Conservation (phyloP, 2,797 vertebrate species). For the Eidolon dupreanum region DNA sequence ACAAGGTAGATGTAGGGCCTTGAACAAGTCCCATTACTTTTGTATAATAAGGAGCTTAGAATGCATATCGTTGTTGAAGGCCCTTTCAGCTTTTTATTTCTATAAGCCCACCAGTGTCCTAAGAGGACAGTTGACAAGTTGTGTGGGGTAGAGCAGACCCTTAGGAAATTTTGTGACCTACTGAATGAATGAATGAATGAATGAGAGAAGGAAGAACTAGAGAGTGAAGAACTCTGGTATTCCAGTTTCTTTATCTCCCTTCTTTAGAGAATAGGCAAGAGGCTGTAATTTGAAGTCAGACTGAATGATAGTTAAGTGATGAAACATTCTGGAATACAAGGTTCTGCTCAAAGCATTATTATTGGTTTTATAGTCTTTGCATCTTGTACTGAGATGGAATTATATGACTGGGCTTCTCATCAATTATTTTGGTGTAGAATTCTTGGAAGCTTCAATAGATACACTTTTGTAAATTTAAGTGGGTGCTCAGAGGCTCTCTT, state of each 20-base stretch:
- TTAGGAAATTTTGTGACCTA: not conserved
- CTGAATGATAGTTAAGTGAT: not conserved
- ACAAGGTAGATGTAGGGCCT: not conserved
- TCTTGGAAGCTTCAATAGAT: conserved; percentile 45
- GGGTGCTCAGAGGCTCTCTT: not conserved
- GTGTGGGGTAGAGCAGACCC: not conserved
- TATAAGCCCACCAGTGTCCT: not conserved
- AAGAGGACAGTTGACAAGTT: not conserved
- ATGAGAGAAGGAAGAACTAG: not conserved
- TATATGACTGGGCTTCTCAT: conserved; percentile 1
- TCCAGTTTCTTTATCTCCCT: not conserved
- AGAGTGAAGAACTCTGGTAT: not conserved
- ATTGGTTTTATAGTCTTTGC: not conserved
- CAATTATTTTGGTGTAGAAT: conserved; percentile 21
- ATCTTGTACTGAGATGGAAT: not conserved
- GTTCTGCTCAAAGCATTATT: not conserved
- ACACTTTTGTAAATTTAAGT: conserved; percentile 28
- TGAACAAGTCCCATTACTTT: not conserved
- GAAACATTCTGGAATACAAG: not conserved
- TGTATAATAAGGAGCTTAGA: not conserved
- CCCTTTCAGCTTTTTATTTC: not conserved
- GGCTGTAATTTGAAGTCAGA: not conserved
- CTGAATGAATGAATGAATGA: no score
- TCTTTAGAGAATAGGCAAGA: not conserved
- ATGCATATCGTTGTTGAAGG: not conserved